Percentiles rank a stretch among this genome's conserved stretches.
Conservation (phyloP, 2,113 vertebrate genomes). For the Vanacampus margaritifer region DNA sequence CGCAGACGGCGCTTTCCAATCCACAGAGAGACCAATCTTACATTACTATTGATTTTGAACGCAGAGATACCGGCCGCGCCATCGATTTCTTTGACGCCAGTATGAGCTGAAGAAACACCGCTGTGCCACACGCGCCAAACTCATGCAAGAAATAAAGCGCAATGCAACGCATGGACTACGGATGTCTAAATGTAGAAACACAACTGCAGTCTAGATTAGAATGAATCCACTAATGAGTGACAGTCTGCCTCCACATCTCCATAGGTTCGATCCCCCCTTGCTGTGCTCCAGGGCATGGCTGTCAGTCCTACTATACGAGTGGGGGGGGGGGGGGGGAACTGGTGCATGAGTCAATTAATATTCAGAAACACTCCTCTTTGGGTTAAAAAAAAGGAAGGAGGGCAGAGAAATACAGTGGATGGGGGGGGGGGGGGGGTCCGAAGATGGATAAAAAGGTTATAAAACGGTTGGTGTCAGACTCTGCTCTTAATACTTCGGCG, state of each 20-base stretch:
- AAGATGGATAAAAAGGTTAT: conserved; percentile 11
- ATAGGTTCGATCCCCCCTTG: conserved; percentile 36
- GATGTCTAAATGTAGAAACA: background rate
- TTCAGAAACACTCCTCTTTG: conserved; percentile 59
- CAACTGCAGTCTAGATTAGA: conserved; percentile 13
- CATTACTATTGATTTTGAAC: conserved; percentile 62
- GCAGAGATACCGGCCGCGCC: conserved; percentile 29
- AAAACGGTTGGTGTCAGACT: conserved; percentile 26
- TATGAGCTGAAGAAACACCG: conserved; percentile 34
- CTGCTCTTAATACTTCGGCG: conserved; percentile 21
- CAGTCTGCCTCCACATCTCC: conserved; percentile 32
- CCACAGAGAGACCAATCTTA: conserved; percentile 59
- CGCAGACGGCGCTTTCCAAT: conserved; percentile 37
- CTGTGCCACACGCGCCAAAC: conserved; percentile 22
- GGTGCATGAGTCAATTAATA: conserved; percentile 64
- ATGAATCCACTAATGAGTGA: conserved; percentile 27
- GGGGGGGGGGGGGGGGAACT: conserved; percentile 37
- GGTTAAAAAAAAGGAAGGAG: conserved; percentile 31
- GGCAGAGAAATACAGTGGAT: conserved; percentile 23
- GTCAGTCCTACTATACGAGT: conserved; percentile 53
- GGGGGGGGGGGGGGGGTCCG: conserved; percentile 1
- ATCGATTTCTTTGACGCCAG: conserved; percentile 58
- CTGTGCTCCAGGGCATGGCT: conserved; percentile 53
- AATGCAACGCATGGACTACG: background rate
- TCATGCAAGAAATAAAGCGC: conserved; percentile 10